A percentile compares a stretch with the other conserved stretches of the same genome.
phyloP scores from a whole-genome alignment of 2,888 invertebrate genomes.

The Subacronicta megacephala region DNA sequence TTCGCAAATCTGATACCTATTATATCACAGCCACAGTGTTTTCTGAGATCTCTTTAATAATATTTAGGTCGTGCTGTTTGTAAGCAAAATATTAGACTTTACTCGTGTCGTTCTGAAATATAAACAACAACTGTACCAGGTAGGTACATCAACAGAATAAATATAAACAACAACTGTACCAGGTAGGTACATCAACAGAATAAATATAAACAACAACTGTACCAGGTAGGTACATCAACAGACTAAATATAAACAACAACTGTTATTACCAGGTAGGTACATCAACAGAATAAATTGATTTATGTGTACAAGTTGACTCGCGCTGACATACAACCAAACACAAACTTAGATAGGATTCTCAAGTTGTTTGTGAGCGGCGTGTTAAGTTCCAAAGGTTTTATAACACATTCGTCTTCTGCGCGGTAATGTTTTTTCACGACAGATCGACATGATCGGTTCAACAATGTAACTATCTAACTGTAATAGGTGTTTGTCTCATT shows the following conservation, averaged over 20 bases:
- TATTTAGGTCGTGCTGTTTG: too few species aligned
- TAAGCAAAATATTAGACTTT: too few species aligned
- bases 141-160: background rate
- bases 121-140: background rate
- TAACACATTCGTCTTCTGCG: background rate
- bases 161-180: too few species aligned
- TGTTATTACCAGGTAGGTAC: background rate
- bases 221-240: too few species aligned
- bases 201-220: background rate
- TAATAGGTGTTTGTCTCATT: too few species aligned
- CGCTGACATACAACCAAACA: background rate
- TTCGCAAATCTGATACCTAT: too few species aligned
- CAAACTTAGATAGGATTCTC: constrained; percentile 25
- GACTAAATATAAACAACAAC: background rate
- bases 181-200: background rate
- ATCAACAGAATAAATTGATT: background rate
- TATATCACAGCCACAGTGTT: too few species aligned
- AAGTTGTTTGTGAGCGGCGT: constrained; percentile 4
- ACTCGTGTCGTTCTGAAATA: background rate
- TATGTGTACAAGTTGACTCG: constrained; percentile 3
- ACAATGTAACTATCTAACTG: too few species aligned
- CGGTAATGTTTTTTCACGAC: too few species aligned
- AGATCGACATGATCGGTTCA: too few species aligned
- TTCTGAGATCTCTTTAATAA: too few species aligned
- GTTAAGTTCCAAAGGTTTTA: background rate